Percentiles rank a stretch among this genome's conserved stretches.
These are phyloP conservation scores for Piaya cayana DNA, from an alignment of 2,113 vertebrate species.

Conservation along the genomic window DNA sequence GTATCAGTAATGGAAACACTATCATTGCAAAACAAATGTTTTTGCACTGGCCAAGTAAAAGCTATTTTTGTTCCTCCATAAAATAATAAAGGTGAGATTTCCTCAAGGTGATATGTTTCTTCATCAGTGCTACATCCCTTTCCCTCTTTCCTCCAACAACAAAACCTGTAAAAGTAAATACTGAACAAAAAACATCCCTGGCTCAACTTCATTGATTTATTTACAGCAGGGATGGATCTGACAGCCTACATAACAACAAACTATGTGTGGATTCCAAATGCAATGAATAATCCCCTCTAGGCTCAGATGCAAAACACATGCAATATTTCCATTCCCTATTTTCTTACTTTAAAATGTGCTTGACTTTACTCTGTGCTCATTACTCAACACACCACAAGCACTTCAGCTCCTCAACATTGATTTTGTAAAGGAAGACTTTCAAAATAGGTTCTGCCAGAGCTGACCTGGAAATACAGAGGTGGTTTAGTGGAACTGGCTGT, in stretches of 20 bases:
- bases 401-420: not conserved
- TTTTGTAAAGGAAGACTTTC: not conserved
- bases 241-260: not conserved
- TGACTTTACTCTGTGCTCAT: not conserved
- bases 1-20: not conserved
- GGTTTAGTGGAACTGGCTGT: not conserved
- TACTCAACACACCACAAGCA: not conserved
- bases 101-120: not conserved
- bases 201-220: not conserved
- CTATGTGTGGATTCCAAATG: not conserved
- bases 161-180: not conserved
- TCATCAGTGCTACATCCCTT: not conserved
- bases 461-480: not conserved
- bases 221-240: not conserved
- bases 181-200: not conserved
- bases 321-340: not conserved
- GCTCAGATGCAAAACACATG: not conserved
- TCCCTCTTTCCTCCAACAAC: not conserved
- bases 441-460: not conserved
- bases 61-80: not conserved
- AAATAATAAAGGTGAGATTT: not conserved
- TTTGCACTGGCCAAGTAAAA: not conserved
- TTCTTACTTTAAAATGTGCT: not conserved
- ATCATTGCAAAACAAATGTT: not conserved
- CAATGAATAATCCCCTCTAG: not conserved